Evolutionary conservation across 2,113 vertebrate species (phyloP), one percentile per base, ranked within the genome.

Genomic region (Vicugna pacos): DNA sequence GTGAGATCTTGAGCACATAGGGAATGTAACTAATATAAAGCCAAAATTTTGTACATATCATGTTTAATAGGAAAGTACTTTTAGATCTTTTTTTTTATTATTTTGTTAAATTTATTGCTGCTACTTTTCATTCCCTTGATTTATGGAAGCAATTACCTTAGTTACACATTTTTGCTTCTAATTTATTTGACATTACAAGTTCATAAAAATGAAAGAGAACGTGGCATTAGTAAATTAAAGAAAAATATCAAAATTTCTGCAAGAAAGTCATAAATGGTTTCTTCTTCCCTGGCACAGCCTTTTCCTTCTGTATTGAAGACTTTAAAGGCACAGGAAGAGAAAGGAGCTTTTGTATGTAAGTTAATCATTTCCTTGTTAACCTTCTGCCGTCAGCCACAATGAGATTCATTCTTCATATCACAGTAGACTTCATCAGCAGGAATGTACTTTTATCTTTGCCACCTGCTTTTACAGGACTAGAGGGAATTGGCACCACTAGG

Each of bases 301-400:
- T 80, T 92, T 94, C 35, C 28, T 95, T 93, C 56, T 89, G 7
- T 65, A 42, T 42, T 35, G 79, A 73, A 90, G 46, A 50, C 75
- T 96, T 97, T 92, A 60, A 97, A 96, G 72, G 69, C 80, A 4
- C 42, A 89, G 72, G 87, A 95, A 91, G 54, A 95, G 72, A 84
- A 96, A 94, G 69, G 19, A 67, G 81, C 80, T 92, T 96, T 81
- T 96, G 81, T 79, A 12, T 88, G 50, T 82, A 72, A 97, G 94
- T 91, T 96, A 97, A 97, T 98, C 93, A 98, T 98, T 97, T 94
- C 91, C 96, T 97, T 97, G 97, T 97, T 98, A 98, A 98, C 97
- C 91, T 98, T 98, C 98, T 98, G 97, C 97, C 77, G 9, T 96
- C 94, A 97, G 80, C 76, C 76, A 86, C 96, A 97, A 95, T 98